phyloP scores from a whole-genome alignment of 1,140 invertebrate species.

The Caenorhabditis elegans region WBcel235 BX284605.5:11662501-11663000 shows the following conservation, averaged over 20 bases:
- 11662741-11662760: not conserved
- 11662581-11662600: conserved; percentile 10
- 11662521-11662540: conserved; percentile 36
- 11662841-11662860: conserved; percentile 26
- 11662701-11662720: not conserved
- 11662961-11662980: conserved; percentile 25
- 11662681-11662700: not conserved
- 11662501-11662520: not conserved
- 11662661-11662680: conserved; percentile 12
- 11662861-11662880: conserved; percentile 16
- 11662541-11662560: conserved; percentile 15
- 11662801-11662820: not conserved
- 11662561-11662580: conserved; percentile 33
- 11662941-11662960: conserved; percentile 6
- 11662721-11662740: not conserved
- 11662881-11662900: conserved; percentile 24
- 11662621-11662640: conserved; percentile 3
- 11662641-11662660: conserved; percentile 29
- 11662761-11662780: not conserved
- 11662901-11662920: conserved; percentile 26
- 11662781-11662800: conserved; percentile 5
- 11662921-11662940: conserved; percentile 23
- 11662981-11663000: not conserved
- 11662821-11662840: conserved; percentile 25
- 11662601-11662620: not conserved